These are phyloP conservation scores for Aythya fuligula DNA, from an alignment of 2,797 vertebrate genomes.

Conservation along the genomic window DNA sequence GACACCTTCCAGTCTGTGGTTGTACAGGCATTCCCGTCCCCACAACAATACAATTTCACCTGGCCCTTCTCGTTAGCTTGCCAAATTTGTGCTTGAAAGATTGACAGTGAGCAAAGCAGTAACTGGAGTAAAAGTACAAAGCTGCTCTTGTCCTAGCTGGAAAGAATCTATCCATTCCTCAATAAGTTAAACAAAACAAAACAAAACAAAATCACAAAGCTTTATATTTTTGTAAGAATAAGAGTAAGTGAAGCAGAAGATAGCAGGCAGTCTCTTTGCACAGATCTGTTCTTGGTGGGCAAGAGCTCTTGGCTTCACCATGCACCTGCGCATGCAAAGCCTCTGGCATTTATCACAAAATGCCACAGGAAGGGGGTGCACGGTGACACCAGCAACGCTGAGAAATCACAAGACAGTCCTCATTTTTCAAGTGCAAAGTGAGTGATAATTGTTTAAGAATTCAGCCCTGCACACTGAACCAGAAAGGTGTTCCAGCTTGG, in stretches of 20 bases:
- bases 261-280: neutral
- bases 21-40: neutral
- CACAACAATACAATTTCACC: fast-evolving
- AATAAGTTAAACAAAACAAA: neutral
- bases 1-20: neutral
- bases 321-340: neutral
- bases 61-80: neutral
- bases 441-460: conserved; percentile 59
- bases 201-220: neutral
- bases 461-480: neutral
- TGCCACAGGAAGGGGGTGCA: neutral
- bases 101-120: neutral
- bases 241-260: neutral
- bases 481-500: conserved; percentile 43
- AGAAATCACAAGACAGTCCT: conserved; percentile 41
- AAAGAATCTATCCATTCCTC: neutral
- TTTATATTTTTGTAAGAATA: conserved; percentile 28
- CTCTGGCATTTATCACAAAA: conserved; percentile 30
- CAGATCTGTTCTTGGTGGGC: neutral
- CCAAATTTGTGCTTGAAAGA: neutral
- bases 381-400: neutral
- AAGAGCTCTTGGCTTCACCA: neutral
- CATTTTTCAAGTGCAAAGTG: conserved; percentile 61
- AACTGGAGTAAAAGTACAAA: neutral
- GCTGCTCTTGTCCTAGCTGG: neutral